Conservation (phyloP, 2,113 vertebrate genomes). For the Ceratotherium simum region DNA sequence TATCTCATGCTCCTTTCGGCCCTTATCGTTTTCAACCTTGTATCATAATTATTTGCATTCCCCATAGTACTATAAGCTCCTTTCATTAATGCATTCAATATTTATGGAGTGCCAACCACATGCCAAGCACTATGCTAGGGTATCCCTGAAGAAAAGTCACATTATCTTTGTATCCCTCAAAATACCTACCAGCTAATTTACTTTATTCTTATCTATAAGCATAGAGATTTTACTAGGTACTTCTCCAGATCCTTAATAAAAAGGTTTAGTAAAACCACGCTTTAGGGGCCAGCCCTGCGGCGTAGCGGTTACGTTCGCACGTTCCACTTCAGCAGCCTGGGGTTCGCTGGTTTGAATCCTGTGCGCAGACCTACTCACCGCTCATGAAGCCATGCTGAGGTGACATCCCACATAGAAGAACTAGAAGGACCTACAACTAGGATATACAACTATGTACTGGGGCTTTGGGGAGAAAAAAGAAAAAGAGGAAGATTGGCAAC, state of each 20-base stretch:
- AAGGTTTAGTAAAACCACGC: slow-evolving; percentile 3
- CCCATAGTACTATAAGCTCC: not conserved
- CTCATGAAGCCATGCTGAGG: no score
- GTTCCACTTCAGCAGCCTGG: no score
- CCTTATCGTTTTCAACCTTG: not conserved
- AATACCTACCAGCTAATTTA: slow-evolving; percentile 7
- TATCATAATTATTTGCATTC: slow-evolving; percentile 7
- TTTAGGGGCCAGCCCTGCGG: not conserved
- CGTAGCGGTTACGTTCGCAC: no score
- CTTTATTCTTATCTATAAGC: not conserved
- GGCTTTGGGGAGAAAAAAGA: no score
- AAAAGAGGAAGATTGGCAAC: no score
- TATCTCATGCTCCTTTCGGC: not conserved
- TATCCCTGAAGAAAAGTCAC: not conserved
- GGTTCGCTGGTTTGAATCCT: no score
- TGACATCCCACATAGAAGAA: no score
- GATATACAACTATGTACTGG: no score
- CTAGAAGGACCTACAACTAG: no score
- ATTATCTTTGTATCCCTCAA: not conserved
- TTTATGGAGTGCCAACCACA: slow-evolving; percentile 1
- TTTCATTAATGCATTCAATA: slow-evolving; percentile 19
- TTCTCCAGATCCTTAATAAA: slow-evolving; percentile 35
- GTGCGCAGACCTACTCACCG: no score
- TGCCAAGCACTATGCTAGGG: not conserved
- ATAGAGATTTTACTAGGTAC: not conserved